Base-by-base conservation (phyloP, 1,140 invertebrate genomes). In the Chlorops oryzae region DNA sequence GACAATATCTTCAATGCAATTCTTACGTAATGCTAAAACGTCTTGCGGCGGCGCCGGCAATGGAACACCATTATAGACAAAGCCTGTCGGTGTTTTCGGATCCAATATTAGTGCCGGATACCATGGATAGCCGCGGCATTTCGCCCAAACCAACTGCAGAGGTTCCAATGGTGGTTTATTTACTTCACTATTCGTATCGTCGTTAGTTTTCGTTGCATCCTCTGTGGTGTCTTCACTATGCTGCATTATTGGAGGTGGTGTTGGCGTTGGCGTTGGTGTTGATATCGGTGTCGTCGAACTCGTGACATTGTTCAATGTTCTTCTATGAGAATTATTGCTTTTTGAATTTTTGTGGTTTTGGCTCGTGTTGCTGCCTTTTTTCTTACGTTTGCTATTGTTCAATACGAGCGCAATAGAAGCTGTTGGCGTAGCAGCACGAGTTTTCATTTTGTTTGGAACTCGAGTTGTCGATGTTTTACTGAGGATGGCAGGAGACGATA, bases 61-160 rank as follows among this genome's bases (percentile, higher is more conserved):
- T 0, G 91, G 91, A 1, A 96, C 91, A 20, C 90, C 91, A 70
- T 94, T 93, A 73, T 96, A 89, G 20, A 92, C 81, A 59, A 89
- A 94, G 1, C 90, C 85, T 72, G 88, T 87, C 1, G 92, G 92
- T 72, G 93, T 95, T 61, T 88, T 88, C 3, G 94, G 92, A 74
- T 96, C 90, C 40, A 97, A 93, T 38, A 96, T 95, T 43, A 98
- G 74, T 1, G 93, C 94, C 27, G 94, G 94, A 76, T 96, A 96
- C 92, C 92, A 96, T 4, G 92, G 92, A 75, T 95, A 96, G 3
- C 92, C 93, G 51, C 92, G 80, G 77, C 92, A 96, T 68, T 96
- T 96, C 1, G 93, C 93, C 94, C 94, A 98, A 2, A 97, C 93
- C 7, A 96, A 78, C 70, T 96, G 91, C 18, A 96, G 73, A 2